A percentile compares a stretch with the other conserved stretches of the same genome.
Evolutionary conservation across 2,797 vertebrate species (phyloP).

Genomic region (Schizothorax lantsangensis): DNA sequence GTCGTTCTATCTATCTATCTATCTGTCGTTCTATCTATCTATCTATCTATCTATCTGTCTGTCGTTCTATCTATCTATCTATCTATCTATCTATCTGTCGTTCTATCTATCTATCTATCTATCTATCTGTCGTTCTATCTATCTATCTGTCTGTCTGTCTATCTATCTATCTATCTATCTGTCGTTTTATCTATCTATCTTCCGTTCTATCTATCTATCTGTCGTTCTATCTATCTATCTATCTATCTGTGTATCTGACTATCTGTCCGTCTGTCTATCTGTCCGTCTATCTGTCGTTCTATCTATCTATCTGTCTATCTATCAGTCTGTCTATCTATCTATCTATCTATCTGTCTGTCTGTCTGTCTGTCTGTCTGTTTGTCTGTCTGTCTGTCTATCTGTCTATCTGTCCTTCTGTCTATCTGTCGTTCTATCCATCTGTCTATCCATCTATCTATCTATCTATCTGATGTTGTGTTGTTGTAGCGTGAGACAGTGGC

Average conservation of each 20-base stretch:
- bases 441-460: not conserved
- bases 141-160: not conserved
- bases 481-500: not conserved
- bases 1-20: too few relatives aligned
- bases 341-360: not conserved
- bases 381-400: not conserved
- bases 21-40: too few relatives aligned
- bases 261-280: not conserved
- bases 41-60: too few relatives aligned
- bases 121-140: not conserved
- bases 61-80: not conserved
- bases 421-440: not conserved
- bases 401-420: accelerated
- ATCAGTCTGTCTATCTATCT: not conserved
- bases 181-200: not conserved
- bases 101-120: not conserved
- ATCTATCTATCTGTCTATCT: too few relatives aligned
- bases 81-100: too few relatives aligned
- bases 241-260: accelerated
- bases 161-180: not conserved
- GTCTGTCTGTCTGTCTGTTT: not conserved
- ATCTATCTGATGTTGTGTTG: not conserved
- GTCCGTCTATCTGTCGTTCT: accelerated
- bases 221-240: not conserved
- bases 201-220: not conserved